Percentiles rank a stretch among this genome's conserved stretches.
phyloP scores from a whole-genome alignment of 2,113 vertebrate genomes.

The Fulmarus glacialis region DNA sequence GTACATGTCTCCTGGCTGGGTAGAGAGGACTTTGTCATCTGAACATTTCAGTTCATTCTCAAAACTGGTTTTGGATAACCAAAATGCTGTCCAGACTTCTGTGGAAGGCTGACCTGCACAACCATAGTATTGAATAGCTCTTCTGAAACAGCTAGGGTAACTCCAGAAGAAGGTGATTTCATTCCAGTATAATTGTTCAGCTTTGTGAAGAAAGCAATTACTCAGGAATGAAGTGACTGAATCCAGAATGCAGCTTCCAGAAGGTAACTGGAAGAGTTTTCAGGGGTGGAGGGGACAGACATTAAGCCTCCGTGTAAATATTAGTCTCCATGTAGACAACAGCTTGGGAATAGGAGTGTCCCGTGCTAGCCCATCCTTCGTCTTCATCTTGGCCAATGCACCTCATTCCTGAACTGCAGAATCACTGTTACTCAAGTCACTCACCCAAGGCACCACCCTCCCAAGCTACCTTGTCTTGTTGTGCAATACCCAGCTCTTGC shows the following conservation, averaged over 20 bases:
- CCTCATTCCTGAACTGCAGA: conserved; percentile 49
- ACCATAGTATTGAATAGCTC: neutral
- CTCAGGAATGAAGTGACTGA: neutral
- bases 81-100: neutral
- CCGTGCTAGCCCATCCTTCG: conserved; percentile 29
- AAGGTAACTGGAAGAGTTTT: conserved; percentile 42
- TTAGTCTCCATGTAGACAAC: conserved; percentile 30
- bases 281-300: conserved; percentile 36
- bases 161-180: conserved; percentile 12
- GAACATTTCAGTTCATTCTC: neutral
- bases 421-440: conserved; percentile 12
- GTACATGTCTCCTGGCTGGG: neutral
- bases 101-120: neutral
- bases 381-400: conserved; percentile 31
- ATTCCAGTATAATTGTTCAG: neutral
- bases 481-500: neutral
- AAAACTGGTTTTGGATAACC: neutral
- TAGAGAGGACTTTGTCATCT: neutral
- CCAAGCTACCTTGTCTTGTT: neutral
- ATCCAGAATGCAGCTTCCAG: neutral
- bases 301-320: conserved; percentile 30
- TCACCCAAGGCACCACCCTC: conserved; percentile 20
- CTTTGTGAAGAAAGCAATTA: neutral
- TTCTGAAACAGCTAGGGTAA: neutral
- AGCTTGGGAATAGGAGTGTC: conserved; percentile 60